Conservation (phyloP, 2,113 vertebrate species). For the Paratilapia polleni region DNA sequence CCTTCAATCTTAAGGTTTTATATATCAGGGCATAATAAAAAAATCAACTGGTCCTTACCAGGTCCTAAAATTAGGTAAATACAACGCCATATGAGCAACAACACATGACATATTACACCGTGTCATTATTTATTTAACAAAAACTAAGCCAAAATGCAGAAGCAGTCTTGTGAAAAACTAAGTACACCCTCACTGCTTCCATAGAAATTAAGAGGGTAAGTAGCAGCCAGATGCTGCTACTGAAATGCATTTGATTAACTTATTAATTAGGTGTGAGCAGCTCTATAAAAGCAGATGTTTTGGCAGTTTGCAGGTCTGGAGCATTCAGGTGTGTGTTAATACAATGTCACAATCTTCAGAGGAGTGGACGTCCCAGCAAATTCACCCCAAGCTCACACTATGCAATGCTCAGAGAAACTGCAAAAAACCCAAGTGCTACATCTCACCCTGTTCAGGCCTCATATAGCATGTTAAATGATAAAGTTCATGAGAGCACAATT, state of each 20-base stretch:
- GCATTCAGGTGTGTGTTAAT: background rate
- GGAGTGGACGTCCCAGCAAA: background rate
- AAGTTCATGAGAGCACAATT: background rate
- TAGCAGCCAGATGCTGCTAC: fast-evolving
- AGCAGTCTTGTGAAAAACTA: too few relatives aligned
- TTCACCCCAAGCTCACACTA: background rate
- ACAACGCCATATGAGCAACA: background rate
- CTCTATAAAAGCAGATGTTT: fast-evolving
- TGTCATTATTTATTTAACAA: background rate
- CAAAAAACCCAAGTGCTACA: background rate
- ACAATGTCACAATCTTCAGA: background rate
- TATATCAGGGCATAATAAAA: background rate
- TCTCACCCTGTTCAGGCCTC: too few relatives aligned
- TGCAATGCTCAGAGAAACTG: background rate
- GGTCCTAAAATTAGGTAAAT: background rate
- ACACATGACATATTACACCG: fast-evolving
- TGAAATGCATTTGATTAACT: background rate
- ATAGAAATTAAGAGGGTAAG: too few relatives aligned
- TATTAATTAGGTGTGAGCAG: background rate
- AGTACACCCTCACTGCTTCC: too few relatives aligned
- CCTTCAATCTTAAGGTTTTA: background rate
- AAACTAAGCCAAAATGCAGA: background rate
- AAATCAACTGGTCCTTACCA: background rate
- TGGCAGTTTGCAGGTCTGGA: background rate
- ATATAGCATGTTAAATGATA: too few relatives aligned